Percentiles rank a stretch among this genome's conserved stretches.
Evolutionary conservation across 1,140 invertebrate genomes (phyloP).

Genomic region (Listronotus oregonensis): DNA sequence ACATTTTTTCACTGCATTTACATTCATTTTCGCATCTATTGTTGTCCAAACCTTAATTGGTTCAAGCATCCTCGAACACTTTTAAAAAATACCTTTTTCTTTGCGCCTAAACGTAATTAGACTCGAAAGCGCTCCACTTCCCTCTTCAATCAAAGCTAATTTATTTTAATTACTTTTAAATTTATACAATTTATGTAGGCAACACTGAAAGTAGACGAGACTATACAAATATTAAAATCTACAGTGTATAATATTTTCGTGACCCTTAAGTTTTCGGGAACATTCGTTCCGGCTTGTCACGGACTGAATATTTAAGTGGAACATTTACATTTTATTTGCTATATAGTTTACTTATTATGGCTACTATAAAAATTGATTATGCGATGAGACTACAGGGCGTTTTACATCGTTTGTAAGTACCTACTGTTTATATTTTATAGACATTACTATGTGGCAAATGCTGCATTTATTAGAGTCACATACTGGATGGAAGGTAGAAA

Average conservation of each 20-base stretch:
- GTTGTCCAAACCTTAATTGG: too few relatives aligned
- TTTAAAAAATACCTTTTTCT: background rate
- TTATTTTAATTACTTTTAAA: constrained; percentile 19
- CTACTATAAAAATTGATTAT: too few relatives aligned
- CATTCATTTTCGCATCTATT: too few relatives aligned
- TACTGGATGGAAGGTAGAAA: too few relatives aligned
- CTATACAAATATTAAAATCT: constrained; percentile 20
- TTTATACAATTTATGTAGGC: constrained; percentile 16
- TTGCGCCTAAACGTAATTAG: background rate
- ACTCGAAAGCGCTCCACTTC: constrained; percentile 8
- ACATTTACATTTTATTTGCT: constrained; percentile 17
- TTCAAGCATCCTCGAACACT: background rate
- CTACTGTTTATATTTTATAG: too few relatives aligned
- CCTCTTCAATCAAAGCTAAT: constrained; percentile 14
- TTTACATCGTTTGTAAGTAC: too few relatives aligned
- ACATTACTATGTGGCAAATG: too few relatives aligned
- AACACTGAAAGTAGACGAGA: constrained; percentile 9
- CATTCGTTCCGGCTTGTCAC: constrained; percentile 13
- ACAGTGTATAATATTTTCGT: constrained; percentile 18
- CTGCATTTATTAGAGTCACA: too few relatives aligned
- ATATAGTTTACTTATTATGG: background rate
- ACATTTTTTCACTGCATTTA: too few relatives aligned
- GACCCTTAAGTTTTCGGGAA: constrained; percentile 20
- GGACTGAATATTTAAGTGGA: constrained; percentile 14
- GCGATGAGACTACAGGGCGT: too few relatives aligned